Base-by-base conservation (phyloP, 2,888 invertebrate genomes). In the Sarcophaga subvicina region DNA sequence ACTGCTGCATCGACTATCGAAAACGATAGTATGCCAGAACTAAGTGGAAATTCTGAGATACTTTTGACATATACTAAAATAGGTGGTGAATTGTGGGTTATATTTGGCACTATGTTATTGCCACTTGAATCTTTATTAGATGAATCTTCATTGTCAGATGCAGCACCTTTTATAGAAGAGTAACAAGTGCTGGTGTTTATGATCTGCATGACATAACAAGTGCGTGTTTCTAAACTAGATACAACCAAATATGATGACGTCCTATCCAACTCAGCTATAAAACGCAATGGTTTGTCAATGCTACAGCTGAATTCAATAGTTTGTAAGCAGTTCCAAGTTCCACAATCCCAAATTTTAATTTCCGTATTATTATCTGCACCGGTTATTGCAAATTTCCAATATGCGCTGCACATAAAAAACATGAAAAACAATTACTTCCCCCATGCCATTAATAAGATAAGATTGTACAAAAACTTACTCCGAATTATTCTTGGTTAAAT, bases 331-430 rank as follows among this genome's bases (percentile, higher is more conserved):
- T 95, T 95, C 99, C 99, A 99, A 0, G 97, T 95, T 91, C 98
- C 98, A 93, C 99, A 99, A 10, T 98, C 98, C 98, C 99, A 99
- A 70, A 97, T 94, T 94, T 98, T 99, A 78, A 99, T 94, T 90
- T 97, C 97, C 0, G 97, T 96, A 94, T 99, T 99, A 92, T 97
- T 96, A 88, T 97, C 96, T 0, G 98, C 96, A 1, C 98, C 98
- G 0, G 99, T 99, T 64, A 99, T 95, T 0, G 98, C 98, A 94
- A 97, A 98, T 93, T 98, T 98, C 99, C 99, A 99, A 93, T 98
- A 98, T 3, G 92, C 89, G 67, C 92, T 92, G 3, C 22, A 20
- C 11, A 67, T 6, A 59, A 77, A 59, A 5, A 22, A 25, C 3
- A 71, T 11, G 97, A 72, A 10, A 17, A 27, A 66, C 12, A 72